Base-by-base conservation (phyloP, 30 jellyfish, hydroid and myxozoan species). In the Aurelia aurita region DNA sequence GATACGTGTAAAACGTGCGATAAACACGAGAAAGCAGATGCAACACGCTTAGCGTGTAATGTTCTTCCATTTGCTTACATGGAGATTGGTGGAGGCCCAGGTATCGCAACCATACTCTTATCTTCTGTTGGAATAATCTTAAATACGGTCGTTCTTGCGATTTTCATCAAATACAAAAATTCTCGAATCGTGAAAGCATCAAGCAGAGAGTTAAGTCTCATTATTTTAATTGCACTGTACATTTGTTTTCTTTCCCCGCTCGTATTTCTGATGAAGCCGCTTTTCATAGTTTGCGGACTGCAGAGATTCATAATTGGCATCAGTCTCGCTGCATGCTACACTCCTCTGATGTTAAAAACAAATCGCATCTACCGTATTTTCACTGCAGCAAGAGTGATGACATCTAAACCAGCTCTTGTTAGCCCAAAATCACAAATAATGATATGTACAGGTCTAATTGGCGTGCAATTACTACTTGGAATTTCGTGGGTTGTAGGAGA, bases 341-440 rank as follows among this genome's bases (percentile, higher is more conserved):
- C 97, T 5, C 99, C 99, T 13, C 75, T 94, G 76, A 80, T 94
- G 75, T 68, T 94, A 58, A 88, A 88, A 81, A 84, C 96, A 19
- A 94, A 86, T 58, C 97, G 99, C 62, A 85, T 94, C 20, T 94
- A 88, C 85, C 94, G 97, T 76, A 88, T 84, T 20, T 94, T 88
- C 86, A 67, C 60, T 39, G 94, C 97, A 20, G 92, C 99, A 3
- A 87, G 71, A 19, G 76, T 65, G 13, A 45, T 77, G 23, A 43
- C 80, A 12, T 19, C 82, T 5, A 67, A 90, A 21, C 96, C 94
- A 28, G 25, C 87, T 39, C 51, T 94, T 58, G 96, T 94, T 69
- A 79, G 97, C 54, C 86, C 94, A 70, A 71, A 55, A 55, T 94
- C 99, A 10, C 99, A 94, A 60, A 20, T 94, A 19, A 46, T 94